Conservation (phyloP, 35 echinoderm and acorn worm genomes). For the Nesometra sesokonis region DNA sequence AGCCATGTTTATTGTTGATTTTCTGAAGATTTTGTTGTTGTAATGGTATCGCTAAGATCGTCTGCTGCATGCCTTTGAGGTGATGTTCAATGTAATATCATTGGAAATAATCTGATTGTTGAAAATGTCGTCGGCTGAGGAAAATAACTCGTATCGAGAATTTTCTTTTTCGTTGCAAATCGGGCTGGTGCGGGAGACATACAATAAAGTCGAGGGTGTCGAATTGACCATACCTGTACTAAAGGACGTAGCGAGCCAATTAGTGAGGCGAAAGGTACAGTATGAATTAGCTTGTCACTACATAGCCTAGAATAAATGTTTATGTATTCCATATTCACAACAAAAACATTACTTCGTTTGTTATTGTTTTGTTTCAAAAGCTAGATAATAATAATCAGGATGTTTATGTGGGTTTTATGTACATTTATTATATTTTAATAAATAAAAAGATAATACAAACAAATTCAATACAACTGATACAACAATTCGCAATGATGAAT, state of each 20-base stretch:
- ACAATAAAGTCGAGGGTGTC: not conserved
- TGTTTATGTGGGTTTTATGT: too few species aligned
- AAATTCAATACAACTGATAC: too few species aligned
- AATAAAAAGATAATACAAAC: too few species aligned
- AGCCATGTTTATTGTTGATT: not conserved
- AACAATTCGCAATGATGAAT: too few species aligned
- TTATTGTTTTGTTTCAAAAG: too few species aligned
- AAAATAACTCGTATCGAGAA: not conserved
- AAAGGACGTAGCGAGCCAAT: not conserved
- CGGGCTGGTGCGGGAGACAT: not conserved
- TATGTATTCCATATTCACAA: too few species aligned
- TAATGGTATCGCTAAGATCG: not conserved
- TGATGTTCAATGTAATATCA: not conserved
- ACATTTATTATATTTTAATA: too few species aligned
- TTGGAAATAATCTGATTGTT: not conserved
- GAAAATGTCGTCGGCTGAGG: not conserved
- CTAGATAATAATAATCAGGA: too few species aligned
- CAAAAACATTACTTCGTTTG: too few species aligned
- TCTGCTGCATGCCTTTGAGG: not conserved
- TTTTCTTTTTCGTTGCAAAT: not conserved
- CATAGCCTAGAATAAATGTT: too few species aligned
- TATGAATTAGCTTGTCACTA: too few species aligned
- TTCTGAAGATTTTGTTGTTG: not conserved
- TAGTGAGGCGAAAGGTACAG: not conserved
- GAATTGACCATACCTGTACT: not conserved